Base-by-base conservation (phyloP, 2,888 invertebrate species). In the Nebria salina region DNA sequence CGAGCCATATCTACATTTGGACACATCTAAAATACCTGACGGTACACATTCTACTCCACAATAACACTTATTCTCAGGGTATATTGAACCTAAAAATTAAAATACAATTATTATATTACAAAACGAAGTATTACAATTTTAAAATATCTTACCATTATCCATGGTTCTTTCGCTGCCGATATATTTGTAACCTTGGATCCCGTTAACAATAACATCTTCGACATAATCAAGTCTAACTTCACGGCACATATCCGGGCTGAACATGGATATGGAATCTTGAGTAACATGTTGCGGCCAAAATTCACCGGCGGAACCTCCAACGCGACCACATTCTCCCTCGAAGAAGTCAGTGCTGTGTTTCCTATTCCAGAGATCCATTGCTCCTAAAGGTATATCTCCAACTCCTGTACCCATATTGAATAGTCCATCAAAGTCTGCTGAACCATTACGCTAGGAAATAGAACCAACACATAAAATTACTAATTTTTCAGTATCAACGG, bases 261-360 rank as follows among this genome's bases (percentile, higher is more conserved):
- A 96, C 85, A 96, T 89, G 43, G 89, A 88, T n/a, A 94, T 89
- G 34, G 89, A 90, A 1, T 91, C 90, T 83, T 92, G 92, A 0
- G 89, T 90, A 83, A 93, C 88, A 85, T 92, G 90, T 0, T 94
- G 94, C 0, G 94, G 93, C 87, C 94, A 94, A 86, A 96, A 93
- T 89, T 96, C 96, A 0, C 96, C 96, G 0, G 94, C 94, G 25
- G 95, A 95, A 34, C 95, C 95, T 81, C 90, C 89, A 0, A 96
- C 90, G 85, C 87, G 85, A 66, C 92, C 92, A 86, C 94, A 95
- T 20, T 90, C 87, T 1, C 90, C 90, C 1, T 87, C 87, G 85
- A 89, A 91, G 85, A 90, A 87, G 83, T 90, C 87, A 0, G 93
- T 92, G 1, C 90, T 89, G 34, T 92, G 92, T 65, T 89, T 87